phyloP scores from a whole-genome alignment of 2,113 vertebrate genomes.

The Smithornis capensis region DNA sequence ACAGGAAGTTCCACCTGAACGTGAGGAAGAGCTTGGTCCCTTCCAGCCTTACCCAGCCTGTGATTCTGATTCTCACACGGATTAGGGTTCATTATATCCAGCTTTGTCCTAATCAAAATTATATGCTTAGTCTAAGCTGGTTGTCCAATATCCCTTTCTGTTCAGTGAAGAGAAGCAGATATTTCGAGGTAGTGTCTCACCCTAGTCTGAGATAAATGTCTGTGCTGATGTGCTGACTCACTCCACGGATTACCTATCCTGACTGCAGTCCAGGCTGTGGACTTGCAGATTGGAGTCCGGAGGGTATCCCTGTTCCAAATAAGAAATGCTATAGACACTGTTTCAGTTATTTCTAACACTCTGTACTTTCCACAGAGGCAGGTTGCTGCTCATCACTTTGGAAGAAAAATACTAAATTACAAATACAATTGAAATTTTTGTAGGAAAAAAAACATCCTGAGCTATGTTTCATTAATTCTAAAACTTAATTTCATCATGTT shows the following conservation, averaged over 20 bases:
- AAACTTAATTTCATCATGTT: background rate
- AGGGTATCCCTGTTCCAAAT: background rate
- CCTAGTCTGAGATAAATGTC: background rate
- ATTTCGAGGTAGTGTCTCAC: background rate
- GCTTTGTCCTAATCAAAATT: background rate
- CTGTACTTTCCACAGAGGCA: background rate
- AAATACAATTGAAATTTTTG: background rate
- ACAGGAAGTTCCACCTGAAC: background rate
- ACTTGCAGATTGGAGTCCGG: background rate
- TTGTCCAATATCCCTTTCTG: background rate
- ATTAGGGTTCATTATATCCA: background rate
- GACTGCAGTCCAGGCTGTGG: background rate
- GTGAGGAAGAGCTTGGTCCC: background rate
- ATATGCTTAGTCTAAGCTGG: background rate
- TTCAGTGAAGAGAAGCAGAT: background rate
- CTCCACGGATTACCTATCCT: accelerated
- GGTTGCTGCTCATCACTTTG: background rate
- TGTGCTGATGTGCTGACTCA: background rate
- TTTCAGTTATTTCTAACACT: background rate
- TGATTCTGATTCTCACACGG: background rate
- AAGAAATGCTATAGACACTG: background rate
- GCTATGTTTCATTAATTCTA: background rate
- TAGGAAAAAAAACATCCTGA: background rate
- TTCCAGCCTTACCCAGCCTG: background rate
- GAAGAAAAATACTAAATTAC: background rate